Evolutionary conservation across 2,113 vertebrate genomes (phyloP).

Genomic region (Meles meles): DNA sequence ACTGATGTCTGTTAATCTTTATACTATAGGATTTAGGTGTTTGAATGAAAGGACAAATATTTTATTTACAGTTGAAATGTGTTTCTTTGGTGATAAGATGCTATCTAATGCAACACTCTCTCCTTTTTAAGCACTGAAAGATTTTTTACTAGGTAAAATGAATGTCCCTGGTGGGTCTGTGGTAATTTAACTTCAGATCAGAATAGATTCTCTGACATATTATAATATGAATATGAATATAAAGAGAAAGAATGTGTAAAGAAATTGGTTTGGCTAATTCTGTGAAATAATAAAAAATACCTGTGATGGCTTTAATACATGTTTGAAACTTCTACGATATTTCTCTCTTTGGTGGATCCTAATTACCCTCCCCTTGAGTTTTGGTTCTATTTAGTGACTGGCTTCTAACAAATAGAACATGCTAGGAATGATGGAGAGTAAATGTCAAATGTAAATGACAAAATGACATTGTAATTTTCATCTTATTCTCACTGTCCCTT

Average conservation of each 20-base stretch:
- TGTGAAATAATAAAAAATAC: not conserved
- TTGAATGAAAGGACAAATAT: not conserved
- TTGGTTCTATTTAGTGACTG: not conserved
- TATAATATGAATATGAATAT: not conserved
- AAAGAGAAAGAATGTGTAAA: not conserved
- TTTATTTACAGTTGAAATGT: not conserved
- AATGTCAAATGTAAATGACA: not conserved
- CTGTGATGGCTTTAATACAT: not conserved
- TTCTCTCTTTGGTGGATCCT: not conserved
- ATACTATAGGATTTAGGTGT: not conserved
- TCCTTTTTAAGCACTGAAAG: not conserved
- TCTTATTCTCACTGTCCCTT: not conserved
- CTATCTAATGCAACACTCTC: not conserved
- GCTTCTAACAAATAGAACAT: not conserved
- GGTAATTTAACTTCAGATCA: conserved; percentile 16
- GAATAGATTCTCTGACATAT: not conserved
- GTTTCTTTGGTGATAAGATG: conserved; percentile 31
- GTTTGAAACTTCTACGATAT: not conserved
- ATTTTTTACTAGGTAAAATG: not conserved
- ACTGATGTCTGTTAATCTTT: not conserved
- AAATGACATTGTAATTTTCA: not conserved
- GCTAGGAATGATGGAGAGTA: not conserved
- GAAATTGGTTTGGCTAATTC: not conserved
- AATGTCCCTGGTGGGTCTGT: not conserved
- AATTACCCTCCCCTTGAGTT: not conserved